Conservation (phyloP, 2,113 vertebrate species). For the Silurus meridionalis region DNA sequence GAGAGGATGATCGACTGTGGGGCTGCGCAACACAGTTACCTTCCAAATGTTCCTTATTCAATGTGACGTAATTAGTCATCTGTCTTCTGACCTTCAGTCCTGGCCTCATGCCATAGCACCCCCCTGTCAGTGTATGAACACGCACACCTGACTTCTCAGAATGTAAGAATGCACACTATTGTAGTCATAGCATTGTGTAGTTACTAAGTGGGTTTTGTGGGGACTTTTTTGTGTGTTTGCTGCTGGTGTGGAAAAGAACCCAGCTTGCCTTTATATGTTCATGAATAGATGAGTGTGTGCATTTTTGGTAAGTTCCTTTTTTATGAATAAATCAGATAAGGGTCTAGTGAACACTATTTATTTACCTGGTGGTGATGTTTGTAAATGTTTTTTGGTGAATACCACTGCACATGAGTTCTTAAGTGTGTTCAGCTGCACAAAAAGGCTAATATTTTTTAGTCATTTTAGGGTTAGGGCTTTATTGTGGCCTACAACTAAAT, state of each 20-base stretch:
- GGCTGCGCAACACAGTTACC: not conserved
- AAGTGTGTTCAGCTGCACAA: not conserved
- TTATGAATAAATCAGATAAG: not conserved
- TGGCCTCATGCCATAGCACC: not conserved
- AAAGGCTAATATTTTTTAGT: not conserved
- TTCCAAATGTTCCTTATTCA: slow-evolving; percentile 7
- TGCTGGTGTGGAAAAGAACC: slow-evolving; percentile 5
- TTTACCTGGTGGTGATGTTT: not conserved
- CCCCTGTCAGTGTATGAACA: not conserved
- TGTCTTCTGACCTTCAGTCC: not conserved
- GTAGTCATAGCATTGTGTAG: not conserved
- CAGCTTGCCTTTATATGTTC: not conserved
- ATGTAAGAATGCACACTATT: not conserved
- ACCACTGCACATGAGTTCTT: not conserved
- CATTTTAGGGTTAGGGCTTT: not conserved
- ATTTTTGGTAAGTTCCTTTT: not conserved
- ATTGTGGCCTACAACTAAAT: not conserved
- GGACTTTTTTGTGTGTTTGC: slow-evolving; percentile 1
- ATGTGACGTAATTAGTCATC: slow-evolving; percentile 10
- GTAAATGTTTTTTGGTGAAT: not conserved
- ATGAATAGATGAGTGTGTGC: not conserved
- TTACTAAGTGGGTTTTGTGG: not conserved
- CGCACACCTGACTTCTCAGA: not conserved
- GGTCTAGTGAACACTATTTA: not conserved
- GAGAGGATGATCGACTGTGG: not conserved